These are phyloP conservation scores for Drosophila virilis DNA, from an alignment of 1,140 invertebrate species.

Conservation along the genomic window DNA sequence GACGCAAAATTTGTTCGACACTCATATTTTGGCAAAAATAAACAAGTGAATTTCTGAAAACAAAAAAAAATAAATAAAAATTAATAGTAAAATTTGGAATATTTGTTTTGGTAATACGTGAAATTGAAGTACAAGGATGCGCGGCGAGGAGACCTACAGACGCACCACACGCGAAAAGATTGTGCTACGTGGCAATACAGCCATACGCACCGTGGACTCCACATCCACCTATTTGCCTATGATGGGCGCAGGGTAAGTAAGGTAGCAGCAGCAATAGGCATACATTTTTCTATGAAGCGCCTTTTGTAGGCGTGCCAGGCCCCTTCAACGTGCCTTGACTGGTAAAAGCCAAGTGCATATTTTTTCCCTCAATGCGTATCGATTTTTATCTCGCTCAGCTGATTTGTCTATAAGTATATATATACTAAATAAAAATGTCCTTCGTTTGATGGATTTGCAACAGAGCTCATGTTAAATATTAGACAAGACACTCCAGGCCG, in stretches of 20 bases:
- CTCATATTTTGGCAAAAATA: slow-evolving; percentile 48
- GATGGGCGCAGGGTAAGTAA: slow-evolving; percentile 68
- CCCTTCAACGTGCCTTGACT: slow-evolving; percentile 59
- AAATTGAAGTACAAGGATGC: slow-evolving; percentile 56
- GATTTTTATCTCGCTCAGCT: slow-evolving; percentile 77
- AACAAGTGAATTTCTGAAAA: slow-evolving; percentile 47
- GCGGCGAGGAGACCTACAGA: slow-evolving; percentile 78
- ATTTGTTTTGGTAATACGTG: slow-evolving; percentile 1
- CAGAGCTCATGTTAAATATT: slow-evolving; percentile 11
- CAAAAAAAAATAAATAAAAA: slow-evolving; percentile 23
- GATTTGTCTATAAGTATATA: slow-evolving; percentile 49
- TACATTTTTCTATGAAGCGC: not conserved
- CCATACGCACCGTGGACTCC: slow-evolving; percentile 81
- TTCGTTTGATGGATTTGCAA: slow-evolving; percentile 47
- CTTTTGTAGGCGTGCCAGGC: slow-evolving; percentile 40
- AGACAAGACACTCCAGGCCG: slow-evolving; percentile 52
- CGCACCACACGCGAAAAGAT: slow-evolving; percentile 83
- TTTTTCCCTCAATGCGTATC: slow-evolving; percentile 42
- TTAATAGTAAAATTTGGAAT: slow-evolving; percentile 10
- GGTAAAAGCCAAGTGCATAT: slow-evolving; percentile 25
- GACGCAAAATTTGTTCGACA: slow-evolving; percentile 62
- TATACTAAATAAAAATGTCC: slow-evolving; percentile 49
- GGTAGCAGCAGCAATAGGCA: not conserved
- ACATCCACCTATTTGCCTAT: slow-evolving; percentile 80
- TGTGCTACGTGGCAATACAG: slow-evolving; percentile 80